Conservation (phyloP, 2,113 vertebrate genomes). For the Uria lomvia region DNA sequence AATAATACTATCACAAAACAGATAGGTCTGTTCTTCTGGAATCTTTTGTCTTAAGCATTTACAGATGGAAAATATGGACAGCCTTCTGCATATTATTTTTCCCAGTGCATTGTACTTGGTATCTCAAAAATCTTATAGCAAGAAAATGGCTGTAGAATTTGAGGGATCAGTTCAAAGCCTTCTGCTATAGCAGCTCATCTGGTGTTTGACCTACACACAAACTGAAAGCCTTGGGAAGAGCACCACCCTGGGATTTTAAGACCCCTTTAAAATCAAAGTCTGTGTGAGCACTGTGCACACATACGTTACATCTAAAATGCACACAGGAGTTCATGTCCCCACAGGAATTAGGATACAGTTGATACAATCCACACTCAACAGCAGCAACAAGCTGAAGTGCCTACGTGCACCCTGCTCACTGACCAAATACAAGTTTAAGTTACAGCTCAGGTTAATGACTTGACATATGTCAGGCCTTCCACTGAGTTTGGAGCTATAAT, state of each 20-base stretch:
- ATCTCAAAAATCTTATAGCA: slow-evolving; percentile 5
- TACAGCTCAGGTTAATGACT: background rate
- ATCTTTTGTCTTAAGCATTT: background rate
- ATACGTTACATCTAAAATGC: background rate
- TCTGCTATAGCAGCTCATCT: background rate
- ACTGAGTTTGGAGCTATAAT: background rate
- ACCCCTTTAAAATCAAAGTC: background rate
- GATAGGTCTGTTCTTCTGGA: background rate
- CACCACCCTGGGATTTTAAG: background rate
- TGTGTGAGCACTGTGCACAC: background rate
- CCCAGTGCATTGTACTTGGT: slow-evolving; percentile 12
- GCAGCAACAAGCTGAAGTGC: background rate
- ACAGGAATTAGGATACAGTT: background rate
- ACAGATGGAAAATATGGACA: slow-evolving; percentile 18
- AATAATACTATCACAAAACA: background rate
- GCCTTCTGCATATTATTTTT: slow-evolving; percentile 22
- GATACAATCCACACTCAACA: background rate
- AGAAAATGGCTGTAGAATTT: background rate
- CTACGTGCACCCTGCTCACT: background rate
- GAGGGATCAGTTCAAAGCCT: background rate
- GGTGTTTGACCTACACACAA: background rate
- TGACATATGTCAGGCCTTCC: background rate
- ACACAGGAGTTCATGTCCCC: background rate
- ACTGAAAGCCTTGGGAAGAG: background rate
- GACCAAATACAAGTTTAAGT: background rate